phyloP scores from a whole-genome alignment of 2,888 invertebrate species.

The Drosophila tripunctata region DNA sequence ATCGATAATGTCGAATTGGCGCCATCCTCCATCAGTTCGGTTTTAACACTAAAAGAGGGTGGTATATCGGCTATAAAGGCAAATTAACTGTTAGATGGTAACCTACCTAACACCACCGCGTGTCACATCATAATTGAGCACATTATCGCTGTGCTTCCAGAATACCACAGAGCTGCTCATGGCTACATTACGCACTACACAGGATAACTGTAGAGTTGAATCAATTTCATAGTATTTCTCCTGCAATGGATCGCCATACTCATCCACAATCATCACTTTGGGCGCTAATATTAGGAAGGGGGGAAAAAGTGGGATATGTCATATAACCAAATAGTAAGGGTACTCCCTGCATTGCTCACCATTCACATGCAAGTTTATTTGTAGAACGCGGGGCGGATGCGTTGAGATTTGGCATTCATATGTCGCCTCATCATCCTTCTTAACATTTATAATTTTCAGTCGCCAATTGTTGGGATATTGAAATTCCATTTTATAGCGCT shows the following conservation, averaged over 20 bases:
- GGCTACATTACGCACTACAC: slow-evolving; percentile 85
- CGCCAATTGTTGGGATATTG: slow-evolving; percentile 87
- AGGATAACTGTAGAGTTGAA: slow-evolving; percentile 86
- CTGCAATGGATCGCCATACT: slow-evolving; percentile 85
- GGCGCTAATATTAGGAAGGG: slow-evolving; percentile 83
- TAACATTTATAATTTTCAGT: slow-evolving; percentile 85
- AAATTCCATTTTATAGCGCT: slow-evolving; percentile 86
- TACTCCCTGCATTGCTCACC: slow-evolving; percentile 77
- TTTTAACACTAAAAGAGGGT: slow-evolving; percentile 85
- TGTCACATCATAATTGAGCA: slow-evolving; percentile 85
- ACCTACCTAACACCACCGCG: slow-evolving; percentile 85
- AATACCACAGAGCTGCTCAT: slow-evolving; percentile 85
- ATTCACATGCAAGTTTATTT: slow-evolving; percentile 85
- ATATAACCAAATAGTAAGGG: not conserved
- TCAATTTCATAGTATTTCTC: slow-evolving; percentile 86
- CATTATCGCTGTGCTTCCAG: slow-evolving; percentile 85
- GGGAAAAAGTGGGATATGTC: not conserved
- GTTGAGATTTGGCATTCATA: slow-evolving; percentile 86
- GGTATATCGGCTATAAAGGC: no score
- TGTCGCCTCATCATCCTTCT: slow-evolving; percentile 85
- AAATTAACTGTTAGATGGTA: not conserved
- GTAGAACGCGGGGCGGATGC: slow-evolving; percentile 85
- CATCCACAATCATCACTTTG: slow-evolving; percentile 86
- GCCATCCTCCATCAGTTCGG: slow-evolving; percentile 85
- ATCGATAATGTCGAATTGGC: slow-evolving; percentile 85